Evolutionary conservation across 2,113 vertebrate species (phyloP).

Genomic region (Pangasianodon gigas): DNA sequence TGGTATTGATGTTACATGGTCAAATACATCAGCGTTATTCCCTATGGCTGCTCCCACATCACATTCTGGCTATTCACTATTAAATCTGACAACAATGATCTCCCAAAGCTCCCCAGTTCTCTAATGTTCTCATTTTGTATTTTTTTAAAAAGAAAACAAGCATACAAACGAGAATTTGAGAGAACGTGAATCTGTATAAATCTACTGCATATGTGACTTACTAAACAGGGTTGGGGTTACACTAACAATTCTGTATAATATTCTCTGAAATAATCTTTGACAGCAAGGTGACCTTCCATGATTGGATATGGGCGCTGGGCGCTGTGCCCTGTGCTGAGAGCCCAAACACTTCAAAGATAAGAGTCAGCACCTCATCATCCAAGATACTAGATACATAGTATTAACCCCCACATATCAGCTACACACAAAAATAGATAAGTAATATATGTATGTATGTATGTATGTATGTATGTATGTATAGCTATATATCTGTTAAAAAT

Average conservation of each 20-base stretch:
- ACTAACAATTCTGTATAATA: not conserved
- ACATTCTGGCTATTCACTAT: not conserved
- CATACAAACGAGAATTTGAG: not conserved
- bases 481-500: not conserved
- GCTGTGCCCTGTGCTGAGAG: not conserved
- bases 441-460: not conserved
- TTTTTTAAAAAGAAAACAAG: not conserved
- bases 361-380: slow-evolving; percentile 39
- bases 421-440: not conserved
- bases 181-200: not conserved
- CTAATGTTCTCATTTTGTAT: not conserved
- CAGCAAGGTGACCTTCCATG: slow-evolving; percentile 28
- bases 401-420: not conserved
- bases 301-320: not conserved
- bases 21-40: not conserved
- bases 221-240: not conserved
- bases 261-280: not conserved
- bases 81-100: not conserved
- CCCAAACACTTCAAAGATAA: slow-evolving; percentile 18
- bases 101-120: not conserved
- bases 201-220: not conserved
- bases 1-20: not conserved
- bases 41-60: too few species aligned
- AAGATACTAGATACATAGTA: slow-evolving; percentile 27
- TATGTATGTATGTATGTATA: not conserved